These are phyloP conservation scores for Archilochus colubris DNA, from an alignment of 2,113 vertebrate genomes.

Conservation along the genomic window DNA sequence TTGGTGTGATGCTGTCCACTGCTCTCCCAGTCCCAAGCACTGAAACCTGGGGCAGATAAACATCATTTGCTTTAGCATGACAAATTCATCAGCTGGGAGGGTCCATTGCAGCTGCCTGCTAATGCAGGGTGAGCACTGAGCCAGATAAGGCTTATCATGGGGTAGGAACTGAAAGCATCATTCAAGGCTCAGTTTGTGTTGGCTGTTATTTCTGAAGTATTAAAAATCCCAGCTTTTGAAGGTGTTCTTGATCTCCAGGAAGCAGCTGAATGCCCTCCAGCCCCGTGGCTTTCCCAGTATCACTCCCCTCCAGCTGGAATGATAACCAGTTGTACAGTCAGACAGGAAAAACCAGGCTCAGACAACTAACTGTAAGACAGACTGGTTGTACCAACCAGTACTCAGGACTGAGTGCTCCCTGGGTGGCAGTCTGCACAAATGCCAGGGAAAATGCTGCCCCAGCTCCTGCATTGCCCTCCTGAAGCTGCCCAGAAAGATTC, in stretches of 20 bases:
- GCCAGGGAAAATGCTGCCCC: neutral
- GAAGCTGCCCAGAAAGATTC: accelerated
- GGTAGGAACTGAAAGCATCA: accelerated
- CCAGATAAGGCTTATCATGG: neutral
- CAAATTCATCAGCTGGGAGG: neutral
- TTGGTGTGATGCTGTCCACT: neutral
- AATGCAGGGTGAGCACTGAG: neutral
- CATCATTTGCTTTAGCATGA: neutral
- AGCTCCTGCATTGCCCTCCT: neutral
- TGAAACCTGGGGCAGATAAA: neutral
- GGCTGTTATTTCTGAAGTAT: neutral
- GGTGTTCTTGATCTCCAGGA: accelerated
- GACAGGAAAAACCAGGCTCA: neutral
- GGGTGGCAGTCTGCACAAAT: neutral
- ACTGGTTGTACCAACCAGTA: neutral
- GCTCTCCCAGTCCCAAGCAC: neutral
- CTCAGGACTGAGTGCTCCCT: neutral
- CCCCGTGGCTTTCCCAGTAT: neutral
- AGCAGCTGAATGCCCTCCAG: neutral
- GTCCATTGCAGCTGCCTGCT: accelerated
- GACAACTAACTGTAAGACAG: neutral
- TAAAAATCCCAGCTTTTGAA: neutral
- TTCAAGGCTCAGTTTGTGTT: neutral
- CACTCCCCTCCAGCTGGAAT: neutral
- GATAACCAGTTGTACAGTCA: neutral